These are phyloP conservation scores for Dicranocentrus wangi DNA, from an alignment of 2,888 invertebrate genomes.

Conservation along the genomic window DNA sequence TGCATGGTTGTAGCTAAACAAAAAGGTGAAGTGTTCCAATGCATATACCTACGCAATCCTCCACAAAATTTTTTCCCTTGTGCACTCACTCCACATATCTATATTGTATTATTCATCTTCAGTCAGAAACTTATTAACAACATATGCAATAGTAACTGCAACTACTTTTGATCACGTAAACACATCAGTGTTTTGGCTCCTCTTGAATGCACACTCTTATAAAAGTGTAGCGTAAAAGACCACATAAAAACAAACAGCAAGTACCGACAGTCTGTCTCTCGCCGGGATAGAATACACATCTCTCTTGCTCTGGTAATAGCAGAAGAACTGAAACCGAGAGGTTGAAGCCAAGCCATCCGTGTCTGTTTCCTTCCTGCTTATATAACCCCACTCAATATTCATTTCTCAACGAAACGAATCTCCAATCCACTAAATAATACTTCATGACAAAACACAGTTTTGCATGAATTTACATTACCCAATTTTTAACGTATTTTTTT, in stretches of 20 bases:
- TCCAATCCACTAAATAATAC: too few species aligned
- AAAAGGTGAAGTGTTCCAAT: not conserved
- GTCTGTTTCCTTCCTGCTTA: conserved; percentile 52
- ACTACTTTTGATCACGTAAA: conserved; percentile 60
- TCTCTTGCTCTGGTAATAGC: conserved; percentile 18
- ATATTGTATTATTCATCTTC: conserved; percentile 46
- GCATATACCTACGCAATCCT: not conserved
- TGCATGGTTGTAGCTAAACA: conserved; percentile 26
- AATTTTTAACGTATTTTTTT: too few species aligned
- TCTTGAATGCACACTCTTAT: conserved; percentile 55
- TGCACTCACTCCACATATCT: conserved; percentile 23
- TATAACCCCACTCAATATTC: not conserved
- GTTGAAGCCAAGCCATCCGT: conserved; percentile 52
- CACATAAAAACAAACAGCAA: conserved; percentile 63
- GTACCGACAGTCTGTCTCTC: conserved; percentile 65
- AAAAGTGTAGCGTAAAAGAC: conserved; percentile 50
- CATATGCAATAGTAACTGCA: conserved; percentile 46
- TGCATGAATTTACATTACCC: too few species aligned
- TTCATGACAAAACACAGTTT: too few species aligned
- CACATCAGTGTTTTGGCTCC: conserved; percentile 53
- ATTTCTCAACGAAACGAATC: too few species aligned
- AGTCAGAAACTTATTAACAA: conserved; percentile 42
- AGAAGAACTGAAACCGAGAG: too few species aligned
- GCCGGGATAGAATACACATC: conserved; percentile 62
- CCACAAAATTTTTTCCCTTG: not conserved